Conservation (phyloP, 2,888 invertebrate species). For the Neria commutata region DNA sequence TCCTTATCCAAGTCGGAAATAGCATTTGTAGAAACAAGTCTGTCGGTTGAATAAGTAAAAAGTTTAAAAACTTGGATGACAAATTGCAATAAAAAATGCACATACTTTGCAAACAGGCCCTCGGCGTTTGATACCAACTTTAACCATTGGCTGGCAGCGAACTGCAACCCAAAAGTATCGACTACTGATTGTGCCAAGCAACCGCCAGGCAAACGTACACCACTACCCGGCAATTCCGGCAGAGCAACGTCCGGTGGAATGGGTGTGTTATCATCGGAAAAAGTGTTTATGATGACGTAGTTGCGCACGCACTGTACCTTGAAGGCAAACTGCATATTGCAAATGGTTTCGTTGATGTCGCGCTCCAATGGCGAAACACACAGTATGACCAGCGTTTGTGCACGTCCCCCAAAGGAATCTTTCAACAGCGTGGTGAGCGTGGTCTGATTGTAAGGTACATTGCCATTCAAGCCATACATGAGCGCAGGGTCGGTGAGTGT, state of each 20-base stretch:
- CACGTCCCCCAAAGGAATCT: conserved; percentile 78
- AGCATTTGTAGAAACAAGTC: conserved; percentile 71
- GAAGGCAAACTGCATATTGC: conserved; percentile 71
- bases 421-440: conserved; percentile 72
- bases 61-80: not conserved
- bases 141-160: conserved; percentile 82
- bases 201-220: conserved; percentile 24
- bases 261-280: conserved; percentile 70
- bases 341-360: conserved; percentile 72
- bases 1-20: conserved; percentile 75
- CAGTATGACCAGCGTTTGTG: conserved; percentile 74
- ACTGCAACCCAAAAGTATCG: conserved; percentile 73
- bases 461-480: conserved; percentile 55
- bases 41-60: conserved; percentile 23
- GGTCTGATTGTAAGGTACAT: conserved; percentile 66
- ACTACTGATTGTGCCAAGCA: conserved; percentile 25
- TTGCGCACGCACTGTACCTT: conserved; percentile 74
- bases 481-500: conserved; percentile 63
- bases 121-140: conserved; percentile 85
- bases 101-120: conserved; percentile 72
- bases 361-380: conserved; percentile 75
- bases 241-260: conserved; percentile 54
- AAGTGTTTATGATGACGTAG: conserved; percentile 74
- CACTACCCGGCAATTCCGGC: conserved; percentile 26
- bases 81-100: not conserved